Percentiles rank a stretch among this genome's conserved stretches.
Conservation (phyloP, 2,888 invertebrate genomes). For the Branchellion lobata region DNA sequence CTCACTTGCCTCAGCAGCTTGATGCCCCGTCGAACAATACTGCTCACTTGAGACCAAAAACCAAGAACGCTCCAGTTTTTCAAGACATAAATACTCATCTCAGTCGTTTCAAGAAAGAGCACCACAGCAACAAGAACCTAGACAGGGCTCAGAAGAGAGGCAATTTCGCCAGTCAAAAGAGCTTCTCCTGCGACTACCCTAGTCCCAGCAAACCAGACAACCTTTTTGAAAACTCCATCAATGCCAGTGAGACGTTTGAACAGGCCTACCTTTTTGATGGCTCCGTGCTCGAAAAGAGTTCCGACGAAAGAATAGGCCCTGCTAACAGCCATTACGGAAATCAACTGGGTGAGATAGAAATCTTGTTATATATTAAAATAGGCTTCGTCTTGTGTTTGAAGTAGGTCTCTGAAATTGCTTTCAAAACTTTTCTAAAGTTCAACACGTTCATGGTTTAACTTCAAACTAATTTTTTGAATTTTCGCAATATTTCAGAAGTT, state of each 20-base stretch:
- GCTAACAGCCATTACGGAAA: not conserved
- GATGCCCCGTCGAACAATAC: too few species aligned
- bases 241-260: not conserved
- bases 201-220: conserved; percentile 33
- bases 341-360: not conserved
- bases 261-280: not conserved
- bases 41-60: too few species aligned
- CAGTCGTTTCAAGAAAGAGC: conserved; percentile 16
- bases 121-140: not conserved
- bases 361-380: not conserved
- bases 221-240: not conserved
- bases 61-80: too few species aligned
- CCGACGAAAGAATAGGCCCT: not conserved
- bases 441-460: too few species aligned
- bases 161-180: conserved; percentile 33
- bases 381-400: too few species aligned
- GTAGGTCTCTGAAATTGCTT: too few species aligned
- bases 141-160: not conserved
- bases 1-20: too few species aligned
- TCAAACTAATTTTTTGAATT: too few species aligned
- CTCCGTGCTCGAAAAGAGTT: not conserved
- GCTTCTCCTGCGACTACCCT: conserved; percentile 37
- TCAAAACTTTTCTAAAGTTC: too few species aligned
- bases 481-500: too few species aligned
- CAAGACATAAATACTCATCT: conserved; percentile 26